Conservation (phyloP, 1,140 invertebrate species). For the Drosophila pseudoobscura region DNA sequence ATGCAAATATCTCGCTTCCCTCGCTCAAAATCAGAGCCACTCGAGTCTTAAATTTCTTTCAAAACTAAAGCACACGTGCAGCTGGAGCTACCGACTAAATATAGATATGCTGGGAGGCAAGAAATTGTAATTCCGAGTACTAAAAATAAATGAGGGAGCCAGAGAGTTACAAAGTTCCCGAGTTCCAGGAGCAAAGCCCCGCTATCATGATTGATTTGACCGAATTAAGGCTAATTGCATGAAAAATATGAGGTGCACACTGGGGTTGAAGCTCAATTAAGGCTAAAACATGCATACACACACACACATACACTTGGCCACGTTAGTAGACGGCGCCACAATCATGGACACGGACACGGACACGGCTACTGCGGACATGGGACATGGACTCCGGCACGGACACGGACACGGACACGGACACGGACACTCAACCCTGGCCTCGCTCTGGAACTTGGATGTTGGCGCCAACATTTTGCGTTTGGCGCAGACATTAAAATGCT, state of each 20-base stretch:
- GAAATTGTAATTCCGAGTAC: constrained; percentile 41
- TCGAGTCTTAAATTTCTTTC: constrained; percentile 58
- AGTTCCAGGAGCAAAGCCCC: constrained; percentile 16
- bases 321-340: constrained; percentile 29
- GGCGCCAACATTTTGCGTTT: constrained; percentile 80
- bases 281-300: constrained; percentile 13
- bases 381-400: constrained; percentile 33
- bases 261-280: constrained; percentile 51
- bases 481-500: constrained; percentile 80
- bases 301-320: not conserved
- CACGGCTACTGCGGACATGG: constrained; percentile 24
- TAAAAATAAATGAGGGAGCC: constrained; percentile 55
- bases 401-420: constrained; percentile 44
- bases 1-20: constrained; percentile 52
- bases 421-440: constrained; percentile 54
- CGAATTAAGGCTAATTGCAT: constrained; percentile 77
- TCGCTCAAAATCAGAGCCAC: constrained; percentile 42
- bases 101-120: constrained; percentile 31
- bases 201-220: constrained; percentile 74
- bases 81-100: constrained; percentile 48
- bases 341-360: constrained; percentile 43
- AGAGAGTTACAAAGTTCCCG: constrained; percentile 25
- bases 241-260: constrained; percentile 77
- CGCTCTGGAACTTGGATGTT: constrained; percentile 45
- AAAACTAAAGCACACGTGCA: constrained; percentile 43